A percentile compares a stretch with the other conserved stretches of the same genome.
Conservation (phyloP, 1,140 invertebrate genomes). For the Drosophila littoralis region DNA sequence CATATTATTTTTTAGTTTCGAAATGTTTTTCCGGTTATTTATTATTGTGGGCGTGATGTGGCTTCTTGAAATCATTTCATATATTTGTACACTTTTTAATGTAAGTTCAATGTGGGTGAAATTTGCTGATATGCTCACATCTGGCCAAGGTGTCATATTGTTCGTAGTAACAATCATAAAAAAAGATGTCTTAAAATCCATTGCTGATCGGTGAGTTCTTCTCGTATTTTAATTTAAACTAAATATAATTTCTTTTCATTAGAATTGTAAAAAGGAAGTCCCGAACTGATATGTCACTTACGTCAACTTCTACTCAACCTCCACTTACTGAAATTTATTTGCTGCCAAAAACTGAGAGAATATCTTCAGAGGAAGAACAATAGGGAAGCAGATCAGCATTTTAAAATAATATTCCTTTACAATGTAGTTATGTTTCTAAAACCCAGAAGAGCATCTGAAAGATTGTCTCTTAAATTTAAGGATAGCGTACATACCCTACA, state of each 20-base stretch:
- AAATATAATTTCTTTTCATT: background rate
- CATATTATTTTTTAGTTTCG: conserved; percentile 85
- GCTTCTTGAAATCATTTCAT: conserved; percentile 87
- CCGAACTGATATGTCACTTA: background rate
- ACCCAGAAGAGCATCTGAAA: too few relatives aligned
- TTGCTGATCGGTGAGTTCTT: conserved; percentile 46
- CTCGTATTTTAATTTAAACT: background rate
- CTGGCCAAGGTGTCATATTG: conserved; percentile 86
- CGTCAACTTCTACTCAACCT: too few relatives aligned
- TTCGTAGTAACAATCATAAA: conserved; percentile 86
- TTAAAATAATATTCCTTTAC: too few relatives aligned
- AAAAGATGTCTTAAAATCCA: conserved; percentile 20
- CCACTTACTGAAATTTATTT: conserved; percentile 1
- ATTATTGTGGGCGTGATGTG: conserved; percentile 90
- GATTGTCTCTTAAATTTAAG: too few relatives aligned
- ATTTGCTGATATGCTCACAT: conserved; percentile 77
- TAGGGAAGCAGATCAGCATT: too few relatives aligned
- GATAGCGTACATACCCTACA: too few relatives aligned
- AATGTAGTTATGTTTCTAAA: too few relatives aligned
- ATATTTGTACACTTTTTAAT: background rate
- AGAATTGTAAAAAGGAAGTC: background rate
- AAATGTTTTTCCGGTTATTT: conserved; percentile 88
- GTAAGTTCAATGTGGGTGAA: conserved; percentile 72
- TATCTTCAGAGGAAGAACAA: too few relatives aligned
- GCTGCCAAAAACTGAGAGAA: background rate